phyloP scores from a whole-genome alignment of 2,888 invertebrate genomes.

The Mongoloraphidia duomilia region DNA sequence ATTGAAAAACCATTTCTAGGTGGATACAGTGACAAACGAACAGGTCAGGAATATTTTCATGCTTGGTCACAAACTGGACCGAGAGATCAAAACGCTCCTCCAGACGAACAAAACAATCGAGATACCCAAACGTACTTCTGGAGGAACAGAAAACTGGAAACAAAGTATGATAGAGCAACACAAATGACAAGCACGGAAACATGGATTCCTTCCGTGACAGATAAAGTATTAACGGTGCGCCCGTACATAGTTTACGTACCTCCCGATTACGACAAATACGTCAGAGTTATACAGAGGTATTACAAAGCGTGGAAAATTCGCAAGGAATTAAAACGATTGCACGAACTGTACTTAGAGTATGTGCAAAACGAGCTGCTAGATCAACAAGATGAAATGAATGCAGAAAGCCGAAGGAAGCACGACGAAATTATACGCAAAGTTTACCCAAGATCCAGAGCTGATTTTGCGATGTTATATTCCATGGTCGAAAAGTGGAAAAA shows the following conservation, averaged over 20 bases:
- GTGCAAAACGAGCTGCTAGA: slow-evolving; percentile 37
- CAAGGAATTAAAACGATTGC: slow-evolving; percentile 33
- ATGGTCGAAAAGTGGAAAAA: slow-evolving; percentile 55
- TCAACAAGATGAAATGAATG: slow-evolving; percentile 31
- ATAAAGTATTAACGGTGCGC: slow-evolving; percentile 46
- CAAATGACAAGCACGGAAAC: slow-evolving; percentile 43
- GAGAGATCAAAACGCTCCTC: slow-evolving; percentile 34
- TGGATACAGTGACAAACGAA: slow-evolving; percentile 60
- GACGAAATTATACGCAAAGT: slow-evolving; percentile 47
- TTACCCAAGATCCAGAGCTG: slow-evolving; percentile 54
- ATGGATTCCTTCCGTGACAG: slow-evolving; percentile 46
- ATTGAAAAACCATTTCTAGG: slow-evolving; percentile 66
- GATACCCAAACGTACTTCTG: slow-evolving; percentile 48
- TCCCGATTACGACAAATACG: slow-evolving; percentile 36
- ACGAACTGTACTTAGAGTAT: slow-evolving; percentile 34
- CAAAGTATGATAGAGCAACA: slow-evolving; percentile 39
- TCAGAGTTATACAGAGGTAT: slow-evolving; percentile 48
- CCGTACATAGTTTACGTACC: slow-evolving; percentile 44
- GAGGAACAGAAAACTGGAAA: slow-evolving; percentile 38
- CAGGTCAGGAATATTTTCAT: slow-evolving; percentile 60
- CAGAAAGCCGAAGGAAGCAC: slow-evolving; percentile 36
- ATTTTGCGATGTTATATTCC: slow-evolving; percentile 59
- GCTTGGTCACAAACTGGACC: slow-evolving; percentile 72
- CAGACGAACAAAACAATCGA: slow-evolving; percentile 37
- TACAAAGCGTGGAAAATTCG: slow-evolving; percentile 42